Evolutionary conservation across 2,797 vertebrate genomes (phyloP).

Genomic region (Leucoraja ocellata): DNA sequence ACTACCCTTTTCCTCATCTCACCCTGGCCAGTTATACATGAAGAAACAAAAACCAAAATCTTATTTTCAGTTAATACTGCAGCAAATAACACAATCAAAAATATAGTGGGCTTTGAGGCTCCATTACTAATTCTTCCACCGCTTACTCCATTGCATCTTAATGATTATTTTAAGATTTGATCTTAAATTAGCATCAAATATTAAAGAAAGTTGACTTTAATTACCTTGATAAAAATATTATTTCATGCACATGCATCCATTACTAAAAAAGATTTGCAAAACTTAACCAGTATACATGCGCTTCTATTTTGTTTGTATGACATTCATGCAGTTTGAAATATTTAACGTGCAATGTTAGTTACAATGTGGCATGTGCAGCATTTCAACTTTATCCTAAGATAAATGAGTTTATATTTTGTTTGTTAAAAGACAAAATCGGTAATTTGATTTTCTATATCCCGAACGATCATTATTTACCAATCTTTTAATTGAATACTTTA

Average conservation of each 20-base stretch:
- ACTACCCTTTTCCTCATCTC: background rate
- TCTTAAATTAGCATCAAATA: background rate
- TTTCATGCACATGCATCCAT: background rate
- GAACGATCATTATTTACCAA: background rate
- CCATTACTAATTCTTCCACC: background rate
- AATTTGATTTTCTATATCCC: background rate
- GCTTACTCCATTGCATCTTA: background rate
- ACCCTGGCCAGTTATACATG: background rate
- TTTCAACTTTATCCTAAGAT: background rate
- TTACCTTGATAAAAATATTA: background rate
- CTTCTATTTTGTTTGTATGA: background rate
- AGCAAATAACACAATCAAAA: background rate
- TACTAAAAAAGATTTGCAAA: background rate
- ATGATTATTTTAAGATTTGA: background rate
- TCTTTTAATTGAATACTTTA: background rate
- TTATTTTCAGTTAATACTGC: background rate
- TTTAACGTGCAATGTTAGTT: constrained; percentile 29
- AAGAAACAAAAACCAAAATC: background rate
- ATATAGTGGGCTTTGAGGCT: background rate
- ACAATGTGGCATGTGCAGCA: background rate
- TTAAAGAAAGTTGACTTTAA: background rate
- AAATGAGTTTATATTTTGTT: background rate
- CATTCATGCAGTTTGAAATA: background rate
- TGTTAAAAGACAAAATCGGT: background rate
- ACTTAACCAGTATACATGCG: background rate